Evolutionary conservation across 2,113 vertebrate species (phyloP), one percentile per base, ranked within the genome.

Genomic region (Rhabdornis inornatus): DNA sequence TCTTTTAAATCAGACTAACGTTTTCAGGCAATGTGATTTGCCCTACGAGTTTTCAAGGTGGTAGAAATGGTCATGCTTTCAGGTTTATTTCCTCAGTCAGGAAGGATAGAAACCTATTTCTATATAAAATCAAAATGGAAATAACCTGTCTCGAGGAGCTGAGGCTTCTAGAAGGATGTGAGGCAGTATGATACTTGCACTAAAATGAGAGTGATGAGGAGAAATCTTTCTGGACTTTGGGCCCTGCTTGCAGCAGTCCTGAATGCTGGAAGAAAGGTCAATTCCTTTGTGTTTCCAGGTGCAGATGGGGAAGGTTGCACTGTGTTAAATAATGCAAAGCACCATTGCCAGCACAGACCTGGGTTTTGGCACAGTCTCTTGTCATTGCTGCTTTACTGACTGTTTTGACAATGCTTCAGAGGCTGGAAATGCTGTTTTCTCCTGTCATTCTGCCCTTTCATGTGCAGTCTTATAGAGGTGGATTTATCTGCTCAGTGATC

Each of bases 21-120:
- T 6, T 88, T 92, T 70, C 55, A 91, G 42, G 39, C 71, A 80
- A 80, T 75, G 49, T 86, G 56, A 66, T 94, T 88, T 91, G 82
- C 40, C 23, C 69, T 86, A 47, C 0, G 7, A 56, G 40, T 80
- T 90, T 77, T 88, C 59, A 86, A 88, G 71, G 31, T 66, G 52
- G 59, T 88, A 35, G 42, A 22, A 69, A 66, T 55, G 47, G 28
- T 74, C 30, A 25, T 44, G 28, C 25, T 90, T 85, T 83, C 45
- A 40, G 63, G 24, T 80, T 90, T 75, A 60, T 93, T 90, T 92
- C 45, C 14, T 78, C 24, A n/a, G 30, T 61, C 42, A 31, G 63
- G 40, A 68, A 89, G 33, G 15, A 70, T 5, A 52, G 59, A 88
- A 80, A 55, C 30, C 55, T 92, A 27, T 69, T 95, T 87, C 39